Base-by-base conservation (phyloP, 2,888 invertebrate genomes). In the Habrosyne pyritoides region DNA sequence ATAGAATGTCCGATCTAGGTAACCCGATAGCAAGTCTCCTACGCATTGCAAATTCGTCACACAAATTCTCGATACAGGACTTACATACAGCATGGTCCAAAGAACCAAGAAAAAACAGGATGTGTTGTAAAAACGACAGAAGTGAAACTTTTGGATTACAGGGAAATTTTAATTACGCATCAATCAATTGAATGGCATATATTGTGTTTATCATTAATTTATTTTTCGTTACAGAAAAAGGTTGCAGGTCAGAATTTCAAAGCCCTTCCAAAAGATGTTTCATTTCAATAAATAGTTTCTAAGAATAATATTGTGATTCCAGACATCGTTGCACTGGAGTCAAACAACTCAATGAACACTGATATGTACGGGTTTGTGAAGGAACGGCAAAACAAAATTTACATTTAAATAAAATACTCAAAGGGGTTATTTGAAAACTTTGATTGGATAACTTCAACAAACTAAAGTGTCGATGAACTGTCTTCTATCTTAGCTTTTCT, bases 1-100 rank as follows among this genome's bases (percentile, higher is more conserved):
- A 79, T 86, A 86, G 86, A 88, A 87, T 86, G 86, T 84, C 73
- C 77, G 81, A 77, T 81, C 78, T 81, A 81, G 73, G 79, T 75
- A 84, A 78, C 73, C 57, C 71, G 75, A 82, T 55, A 56, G 58
- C 69, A 57, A 18, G 42, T 42, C 42, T 42, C 84, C 85, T 75
- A 84, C 84, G 74, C 78, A 70, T 79, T 79, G 75, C 73, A 70
- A 83, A 83, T 81, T 78, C 65, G 75, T 72, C 69, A 64, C 65
- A 67, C 53, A 70, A 67, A 65, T 65, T 66, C 54, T 56, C 57
- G 46, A 14, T 14, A 36, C 48, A 47, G 42, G 51, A 60, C 62
- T 8, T 57, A 55, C 58, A 61, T 59, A 55, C 46, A 53, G 59
- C 36, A 59, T 54, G 52, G 26, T 52, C 54, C 54, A 21, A 61